These are phyloP conservation scores for Tortrix viridana DNA, from an alignment of 2,888 invertebrate genomes.

Conservation along the genomic window DNA sequence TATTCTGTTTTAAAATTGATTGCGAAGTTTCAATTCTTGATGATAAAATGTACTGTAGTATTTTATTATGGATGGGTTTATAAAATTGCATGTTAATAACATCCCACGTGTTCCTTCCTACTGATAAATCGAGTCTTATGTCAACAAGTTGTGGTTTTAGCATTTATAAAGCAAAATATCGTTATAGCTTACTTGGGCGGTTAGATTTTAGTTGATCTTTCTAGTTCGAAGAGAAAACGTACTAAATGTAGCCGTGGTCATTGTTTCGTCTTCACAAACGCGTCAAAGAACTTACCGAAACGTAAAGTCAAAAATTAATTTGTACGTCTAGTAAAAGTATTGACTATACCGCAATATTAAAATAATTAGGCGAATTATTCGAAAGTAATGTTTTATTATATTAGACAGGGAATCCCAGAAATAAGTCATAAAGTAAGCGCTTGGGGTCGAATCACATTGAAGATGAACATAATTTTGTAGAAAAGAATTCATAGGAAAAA, in stretches of 20 bases:
- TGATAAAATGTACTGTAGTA: too few relatives aligned
- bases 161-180: background rate
- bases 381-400: background rate
- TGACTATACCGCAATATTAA: conserved; percentile 13
- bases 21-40: too few relatives aligned
- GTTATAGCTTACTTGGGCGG: background rate
- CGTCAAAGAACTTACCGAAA: background rate
- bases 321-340: background rate
- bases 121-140: too few relatives aligned
- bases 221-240: conserved; percentile 1
- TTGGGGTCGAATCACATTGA: too few relatives aligned
- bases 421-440: background rate
- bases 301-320: background rate
- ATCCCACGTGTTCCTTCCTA: background rate
- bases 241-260: background rate
- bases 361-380: conserved; percentile 9
- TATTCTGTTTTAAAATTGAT: conserved; percentile 1
- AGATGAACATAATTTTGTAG: too few relatives aligned
- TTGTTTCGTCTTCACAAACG: background rate
- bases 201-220: background rate
- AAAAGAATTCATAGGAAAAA: too few relatives aligned
- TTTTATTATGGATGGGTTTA: too few relatives aligned
- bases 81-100: too few relatives aligned
- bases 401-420: conserved; percentile 27
- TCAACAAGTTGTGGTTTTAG: background rate